Percentiles rank a stretch among this genome's conserved stretches.
Evolutionary conservation across 2,888 invertebrate genomes (phyloP).

Genomic region (Cordilura impudica): DNA sequence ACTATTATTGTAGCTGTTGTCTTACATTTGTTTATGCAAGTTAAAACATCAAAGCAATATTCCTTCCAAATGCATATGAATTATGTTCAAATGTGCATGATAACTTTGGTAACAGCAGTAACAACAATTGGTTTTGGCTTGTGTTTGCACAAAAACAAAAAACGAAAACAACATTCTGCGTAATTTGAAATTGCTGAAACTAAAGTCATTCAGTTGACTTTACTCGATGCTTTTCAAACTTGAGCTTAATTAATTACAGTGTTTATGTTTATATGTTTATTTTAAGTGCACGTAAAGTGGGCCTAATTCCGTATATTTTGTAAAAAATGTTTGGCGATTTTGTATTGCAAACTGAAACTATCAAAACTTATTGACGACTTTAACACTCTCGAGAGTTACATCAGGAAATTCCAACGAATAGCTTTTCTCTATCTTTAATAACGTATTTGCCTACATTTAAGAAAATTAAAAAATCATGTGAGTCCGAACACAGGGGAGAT

Average conservation of each 20-base stretch:
- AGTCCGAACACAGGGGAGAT: too few species aligned
- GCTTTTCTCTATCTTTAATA: too few species aligned
- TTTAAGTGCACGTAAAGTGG: neutral
- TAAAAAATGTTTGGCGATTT: too few species aligned
- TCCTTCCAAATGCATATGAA: conserved; percentile 41
- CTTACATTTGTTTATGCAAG: conserved; percentile 50
- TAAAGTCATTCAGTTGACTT: conserved; percentile 39
- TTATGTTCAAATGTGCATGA: neutral
- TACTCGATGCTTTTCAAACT: conserved; percentile 42
- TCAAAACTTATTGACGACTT: too few species aligned
- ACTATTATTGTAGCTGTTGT: conserved; percentile 43
- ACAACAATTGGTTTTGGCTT: neutral
- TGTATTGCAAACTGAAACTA: too few species aligned
- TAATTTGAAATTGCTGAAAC: conserved; percentile 1
- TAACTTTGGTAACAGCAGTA: neutral
- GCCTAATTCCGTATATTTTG: too few species aligned
- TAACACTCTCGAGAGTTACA: too few species aligned
- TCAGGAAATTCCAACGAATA: too few species aligned
- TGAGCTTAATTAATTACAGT: conserved; percentile 57
- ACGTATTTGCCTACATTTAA: too few species aligned
- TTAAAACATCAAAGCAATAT: conserved; percentile 28
- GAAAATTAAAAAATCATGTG: too few species aligned
- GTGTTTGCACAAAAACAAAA: neutral
- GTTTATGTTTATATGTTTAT: conserved; percentile 39
- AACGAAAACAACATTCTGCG: conserved; percentile 7